phyloP scores from a whole-genome alignment of 2,113 vertebrate genomes.

The Elgaria multicarinata region DNA sequence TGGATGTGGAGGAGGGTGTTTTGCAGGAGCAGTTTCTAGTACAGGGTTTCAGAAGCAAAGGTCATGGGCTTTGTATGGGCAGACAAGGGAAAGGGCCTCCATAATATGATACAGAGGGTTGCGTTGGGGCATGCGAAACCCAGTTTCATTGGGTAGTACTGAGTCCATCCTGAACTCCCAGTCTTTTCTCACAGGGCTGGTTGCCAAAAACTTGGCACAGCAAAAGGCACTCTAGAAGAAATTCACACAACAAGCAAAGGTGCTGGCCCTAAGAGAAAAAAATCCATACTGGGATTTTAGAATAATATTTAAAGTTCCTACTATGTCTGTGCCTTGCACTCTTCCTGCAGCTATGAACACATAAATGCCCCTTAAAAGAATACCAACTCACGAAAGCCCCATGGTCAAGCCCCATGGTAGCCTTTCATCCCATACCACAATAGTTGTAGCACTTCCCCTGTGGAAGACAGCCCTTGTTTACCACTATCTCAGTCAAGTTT shows the following conservation, averaged over 20 bases:
- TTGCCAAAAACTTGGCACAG: neutral
- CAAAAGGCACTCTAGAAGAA: neutral
- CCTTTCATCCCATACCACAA: neutral
- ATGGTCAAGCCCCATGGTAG: neutral
- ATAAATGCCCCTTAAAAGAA: neutral
- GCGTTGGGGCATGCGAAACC: neutral
- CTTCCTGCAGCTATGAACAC: neutral
- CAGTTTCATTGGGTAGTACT: neutral
- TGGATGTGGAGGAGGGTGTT: neutral
- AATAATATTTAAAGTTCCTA: neutral
- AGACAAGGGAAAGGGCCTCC: neutral
- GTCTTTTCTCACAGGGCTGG: neutral
- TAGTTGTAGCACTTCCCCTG: no score
- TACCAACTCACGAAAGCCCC: neutral
- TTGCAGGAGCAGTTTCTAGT: neutral
- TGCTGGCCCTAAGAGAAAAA: neutral
- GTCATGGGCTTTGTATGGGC: neutral
- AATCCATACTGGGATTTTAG: neutral
- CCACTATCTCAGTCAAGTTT: neutral
- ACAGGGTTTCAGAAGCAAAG: neutral
- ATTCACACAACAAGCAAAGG: neutral
- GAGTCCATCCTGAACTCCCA: neutral
- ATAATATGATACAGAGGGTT: neutral
- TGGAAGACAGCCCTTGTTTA: neutral
- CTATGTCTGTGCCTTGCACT: neutral